Conservation (phyloP, 2,888 invertebrate species). For the Cryptosula pallasiana region DNA sequence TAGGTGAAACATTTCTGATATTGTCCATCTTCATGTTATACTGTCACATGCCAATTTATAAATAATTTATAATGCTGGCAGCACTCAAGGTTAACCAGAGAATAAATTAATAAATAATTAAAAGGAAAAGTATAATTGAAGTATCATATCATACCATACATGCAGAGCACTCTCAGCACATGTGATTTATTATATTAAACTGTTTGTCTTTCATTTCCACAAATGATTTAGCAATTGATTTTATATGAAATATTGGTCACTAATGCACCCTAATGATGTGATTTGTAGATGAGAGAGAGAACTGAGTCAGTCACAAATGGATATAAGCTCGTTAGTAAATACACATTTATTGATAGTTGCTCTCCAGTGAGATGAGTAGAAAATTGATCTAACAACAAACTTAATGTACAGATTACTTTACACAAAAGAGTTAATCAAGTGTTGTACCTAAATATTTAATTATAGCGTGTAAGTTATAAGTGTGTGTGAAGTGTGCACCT, state of each 20-base stretch:
- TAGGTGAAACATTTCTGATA: too few relatives aligned
- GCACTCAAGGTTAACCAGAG: too few relatives aligned
- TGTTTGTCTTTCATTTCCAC: neutral
- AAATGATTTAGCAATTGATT: neutral
- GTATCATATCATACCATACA: neutral
- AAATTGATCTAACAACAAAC: slow-evolving; percentile 10
- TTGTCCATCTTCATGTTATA: too few relatives aligned
- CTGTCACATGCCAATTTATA: too few relatives aligned
- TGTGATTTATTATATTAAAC: neutral
- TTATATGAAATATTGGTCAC: neutral
- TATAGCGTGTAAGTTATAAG: neutral
- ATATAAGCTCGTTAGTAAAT: slow-evolving; percentile 19
- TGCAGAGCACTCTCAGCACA: neutral
- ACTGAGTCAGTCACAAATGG: neutral
- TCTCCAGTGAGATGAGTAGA: neutral
- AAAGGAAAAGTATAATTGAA: neutral
- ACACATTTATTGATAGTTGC: neutral
- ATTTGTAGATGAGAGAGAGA: neutral
- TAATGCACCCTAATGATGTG: too few relatives aligned
- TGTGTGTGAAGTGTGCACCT: slow-evolving; percentile 7
- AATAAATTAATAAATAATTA: neutral
- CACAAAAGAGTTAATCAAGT: slow-evolving; percentile 17
- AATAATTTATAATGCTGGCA: too few relatives aligned
- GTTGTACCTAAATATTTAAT: slow-evolving; percentile 21
- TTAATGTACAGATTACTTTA: neutral